A percentile compares a stretch with the other conserved stretches of the same genome.
phyloP scores from a whole-genome alignment of 2,888 invertebrate species.

The Drosophila affinis region DNA sequence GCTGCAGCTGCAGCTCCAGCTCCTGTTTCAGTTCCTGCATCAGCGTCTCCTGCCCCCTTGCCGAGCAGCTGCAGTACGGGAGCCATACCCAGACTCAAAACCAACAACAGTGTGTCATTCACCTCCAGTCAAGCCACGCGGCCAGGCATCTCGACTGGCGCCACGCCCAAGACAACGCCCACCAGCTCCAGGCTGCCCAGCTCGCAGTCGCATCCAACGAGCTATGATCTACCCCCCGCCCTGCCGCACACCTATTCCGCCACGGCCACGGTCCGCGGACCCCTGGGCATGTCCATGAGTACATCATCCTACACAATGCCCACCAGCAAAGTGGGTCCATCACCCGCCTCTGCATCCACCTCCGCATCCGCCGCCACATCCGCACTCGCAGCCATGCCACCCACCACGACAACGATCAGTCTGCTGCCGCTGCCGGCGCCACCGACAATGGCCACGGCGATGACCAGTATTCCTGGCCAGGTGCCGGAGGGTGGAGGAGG shows the following conservation, averaged over 20 bases:
- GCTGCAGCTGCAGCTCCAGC: constrained; percentile 10
- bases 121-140: constrained; percentile 26
- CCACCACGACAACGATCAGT: constrained; percentile 70
- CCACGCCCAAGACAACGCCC: constrained; percentile 65
- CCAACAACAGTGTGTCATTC: constrained; percentile 6
- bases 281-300: constrained; percentile 75
- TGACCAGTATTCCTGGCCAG: constrained; percentile 74
- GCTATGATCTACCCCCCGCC: constrained; percentile 78
- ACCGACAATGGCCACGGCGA: constrained; percentile 48
- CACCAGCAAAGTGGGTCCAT: constrained; percentile 29
- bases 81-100: constrained; percentile 41
- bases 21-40: constrained; percentile 4
- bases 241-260: constrained; percentile 80
- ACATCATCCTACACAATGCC: constrained; percentile 68
- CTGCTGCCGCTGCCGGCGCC: constrained; percentile 74
- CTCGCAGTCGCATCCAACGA: constrained; percentile 61
- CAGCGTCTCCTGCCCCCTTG: constrained; percentile 27
- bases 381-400: constrained; percentile 35
- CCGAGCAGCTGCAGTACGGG: constrained; percentile 47
- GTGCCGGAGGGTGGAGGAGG: constrained; percentile 60
- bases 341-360: constrained; percentile 7
- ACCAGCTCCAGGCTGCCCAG: constrained; percentile 61
- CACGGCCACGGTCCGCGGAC: constrained; percentile 73
- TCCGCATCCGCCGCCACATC: constrained; percentile 27
- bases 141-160: constrained; percentile 64